Evolutionary conservation across 2,888 invertebrate genomes (phyloP).

Genomic region (Reticulitermes lucifugus): DNA sequence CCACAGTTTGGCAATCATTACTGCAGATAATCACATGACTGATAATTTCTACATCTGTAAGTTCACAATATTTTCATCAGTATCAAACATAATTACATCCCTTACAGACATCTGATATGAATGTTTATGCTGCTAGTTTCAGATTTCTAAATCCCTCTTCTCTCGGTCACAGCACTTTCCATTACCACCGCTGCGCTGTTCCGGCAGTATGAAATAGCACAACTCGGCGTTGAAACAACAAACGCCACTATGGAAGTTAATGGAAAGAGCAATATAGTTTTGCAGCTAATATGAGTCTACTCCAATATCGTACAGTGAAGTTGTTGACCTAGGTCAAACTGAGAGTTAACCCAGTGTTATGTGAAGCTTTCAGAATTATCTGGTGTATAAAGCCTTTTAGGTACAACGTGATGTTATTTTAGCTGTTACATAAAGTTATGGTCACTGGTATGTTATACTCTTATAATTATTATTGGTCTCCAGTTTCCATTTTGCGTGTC

Average conservation of each 20-base stretch:
- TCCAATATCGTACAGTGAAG: constrained; percentile 15
- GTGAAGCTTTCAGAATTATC: constrained; percentile 17
- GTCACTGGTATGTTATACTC: constrained; percentile 11
- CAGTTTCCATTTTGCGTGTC: neutral
- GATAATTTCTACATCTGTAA: no score
- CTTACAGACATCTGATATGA: neutral
- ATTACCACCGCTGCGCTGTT: neutral
- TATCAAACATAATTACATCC: neutral
- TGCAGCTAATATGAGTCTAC: constrained; percentile 23
- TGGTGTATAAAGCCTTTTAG: constrained; percentile 19
- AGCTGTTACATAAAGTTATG: constrained; percentile 11
- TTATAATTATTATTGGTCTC: constrained; percentile 13
- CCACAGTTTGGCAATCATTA: no score
- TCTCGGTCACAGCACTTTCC: neutral
- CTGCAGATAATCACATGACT: no score
- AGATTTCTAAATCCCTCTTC: neutral
- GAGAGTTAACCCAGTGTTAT: constrained; percentile 21
- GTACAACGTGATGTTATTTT: neutral
- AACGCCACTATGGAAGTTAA: neutral
- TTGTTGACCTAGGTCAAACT: constrained; percentile 33
- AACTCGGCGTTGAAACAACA: constrained; percentile 21
- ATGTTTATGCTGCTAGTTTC: neutral
- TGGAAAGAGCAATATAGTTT: constrained; percentile 21
- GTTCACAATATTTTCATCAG: no score
- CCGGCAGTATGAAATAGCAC: constrained; percentile 1